Base-by-base conservation (phyloP, 2,888 invertebrate genomes). In the Liodrosophila aerea region DNA sequence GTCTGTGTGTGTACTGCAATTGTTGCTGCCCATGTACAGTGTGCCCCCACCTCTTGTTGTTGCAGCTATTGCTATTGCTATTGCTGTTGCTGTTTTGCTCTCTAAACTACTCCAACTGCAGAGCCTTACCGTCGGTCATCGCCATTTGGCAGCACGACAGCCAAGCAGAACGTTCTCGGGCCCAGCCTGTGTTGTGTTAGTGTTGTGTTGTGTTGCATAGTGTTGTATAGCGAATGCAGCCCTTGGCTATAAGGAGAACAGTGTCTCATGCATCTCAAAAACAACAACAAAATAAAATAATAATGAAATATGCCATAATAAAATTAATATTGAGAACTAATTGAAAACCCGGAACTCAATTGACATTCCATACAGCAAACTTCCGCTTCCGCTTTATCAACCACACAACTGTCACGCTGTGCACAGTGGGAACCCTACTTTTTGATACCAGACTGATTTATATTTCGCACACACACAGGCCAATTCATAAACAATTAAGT, bases 401-500 rank as follows among this genome's bases (percentile, higher is more conserved):
- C 61, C 72, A 13, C 57, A 54, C 56, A 50, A 58, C 41, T 45
- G 52, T 61, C 52, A 50, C 68, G 45, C 53, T 37, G 18, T 16
- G 7, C n/a, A n/a, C n/a, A 54, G 63, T 40, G 41, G 40, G n/a
- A n/a, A 40, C 34, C 34, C 15, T 45, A 52, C 52, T 61, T 33
- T 22, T 43, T 45, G n/a, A 50, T 59, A 75, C 76, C 69, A 73
- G 71, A 65, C 65, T 65, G 71, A 64, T 66, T 64, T 49, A 70
- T 64, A 60, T 64, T 64, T 64, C 51, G 34, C 58, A 52, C 71
- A 31, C 31, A 15, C 36, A 11, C 40, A 33, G 50, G 47, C 34
- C 74, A 68, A 78, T 85, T 66, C 82, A 82, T 85, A 78, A 82
- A 59, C 78, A 85, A 78, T 78, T 78, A 82, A 82, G 69, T 72